phyloP scores from a whole-genome alignment of 2,113 vertebrate genomes.

The Leptosomus discolor region DNA sequence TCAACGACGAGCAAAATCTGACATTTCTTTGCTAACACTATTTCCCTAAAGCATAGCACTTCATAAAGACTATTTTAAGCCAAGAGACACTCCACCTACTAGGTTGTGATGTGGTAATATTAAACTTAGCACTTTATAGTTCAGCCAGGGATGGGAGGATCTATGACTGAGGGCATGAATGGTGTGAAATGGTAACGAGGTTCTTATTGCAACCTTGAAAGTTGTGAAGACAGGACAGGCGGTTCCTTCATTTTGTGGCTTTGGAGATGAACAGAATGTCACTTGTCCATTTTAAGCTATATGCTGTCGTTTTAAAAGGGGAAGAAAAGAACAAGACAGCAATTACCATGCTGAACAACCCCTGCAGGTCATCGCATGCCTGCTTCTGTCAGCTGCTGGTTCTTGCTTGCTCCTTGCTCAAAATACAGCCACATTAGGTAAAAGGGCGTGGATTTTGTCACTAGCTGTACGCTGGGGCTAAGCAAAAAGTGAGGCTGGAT shows the following conservation, averaged over 20 bases:
- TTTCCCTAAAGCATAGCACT: constrained; percentile 20
- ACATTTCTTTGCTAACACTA: constrained; percentile 33
- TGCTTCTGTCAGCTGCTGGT: not conserved
- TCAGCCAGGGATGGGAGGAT: not conserved
- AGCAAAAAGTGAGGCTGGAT: not conserved
- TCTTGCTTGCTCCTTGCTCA: not conserved
- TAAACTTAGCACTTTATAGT: not conserved
- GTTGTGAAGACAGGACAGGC: not conserved
- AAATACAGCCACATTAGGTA: rapidly evolving
- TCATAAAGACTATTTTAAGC: constrained; percentile 52
- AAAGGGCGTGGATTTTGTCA: not conserved
- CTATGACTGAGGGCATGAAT: not conserved
- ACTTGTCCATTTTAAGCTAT: not conserved
- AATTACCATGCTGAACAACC: not conserved
- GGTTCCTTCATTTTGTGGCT: not conserved
- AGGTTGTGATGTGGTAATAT: not conserved
- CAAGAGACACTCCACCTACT: not conserved
- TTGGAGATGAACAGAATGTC: not conserved
- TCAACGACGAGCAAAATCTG: not conserved
- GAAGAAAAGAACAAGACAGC: not conserved
- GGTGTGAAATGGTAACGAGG: not conserved
- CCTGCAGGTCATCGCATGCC: not conserved
- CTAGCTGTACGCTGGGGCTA: not conserved
- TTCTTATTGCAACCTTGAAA: not conserved
- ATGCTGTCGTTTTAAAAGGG: not conserved